phyloP scores from a whole-genome alignment of 2,888 invertebrate species.

The Drosophila robusta region DNA sequence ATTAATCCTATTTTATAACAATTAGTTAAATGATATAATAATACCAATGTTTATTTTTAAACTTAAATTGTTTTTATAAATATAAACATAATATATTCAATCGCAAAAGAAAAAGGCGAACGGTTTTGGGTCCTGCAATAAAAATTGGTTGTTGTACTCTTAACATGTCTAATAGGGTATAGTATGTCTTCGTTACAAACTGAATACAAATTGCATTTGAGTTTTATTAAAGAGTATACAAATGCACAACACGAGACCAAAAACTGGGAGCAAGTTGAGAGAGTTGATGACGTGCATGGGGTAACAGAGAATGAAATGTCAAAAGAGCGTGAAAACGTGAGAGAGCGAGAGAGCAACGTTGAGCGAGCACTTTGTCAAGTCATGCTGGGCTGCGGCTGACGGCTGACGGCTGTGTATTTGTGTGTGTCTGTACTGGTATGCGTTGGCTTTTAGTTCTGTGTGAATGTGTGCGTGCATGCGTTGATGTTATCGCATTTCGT shows the following conservation, averaged over 20 bases:
- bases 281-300: slow-evolving; percentile 47
- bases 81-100: background rate
- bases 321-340: slow-evolving; percentile 56
- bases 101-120: too few relatives aligned
- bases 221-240: slow-evolving; percentile 21
- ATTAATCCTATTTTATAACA: too few relatives aligned
- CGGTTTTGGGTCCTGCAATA: background rate
- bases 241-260: slow-evolving; percentile 50
- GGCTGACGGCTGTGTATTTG: slow-evolving; percentile 21
- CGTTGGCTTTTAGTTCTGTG: slow-evolving; percentile 40
- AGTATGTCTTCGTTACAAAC: background rate
- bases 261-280: slow-evolving; percentile 37
- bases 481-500: slow-evolving; percentile 74
- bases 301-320: slow-evolving; percentile 40
- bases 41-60: background rate
- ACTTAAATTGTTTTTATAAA: background rate
- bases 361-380: slow-evolving; percentile 41
- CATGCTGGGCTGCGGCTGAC: slow-evolving; percentile 53
- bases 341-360: slow-evolving; percentile 31
- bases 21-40: too few relatives aligned
- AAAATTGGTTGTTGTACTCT: background rate
- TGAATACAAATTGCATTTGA: slow-evolving; percentile 25
- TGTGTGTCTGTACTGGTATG: slow-evolving; percentile 31
- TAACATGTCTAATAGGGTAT: background rate
- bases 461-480: slow-evolving; percentile 33